These are phyloP conservation scores for Sogatella furcifera DNA, from an alignment of 1,140 invertebrate genomes.

Conservation along the genomic window DNA sequence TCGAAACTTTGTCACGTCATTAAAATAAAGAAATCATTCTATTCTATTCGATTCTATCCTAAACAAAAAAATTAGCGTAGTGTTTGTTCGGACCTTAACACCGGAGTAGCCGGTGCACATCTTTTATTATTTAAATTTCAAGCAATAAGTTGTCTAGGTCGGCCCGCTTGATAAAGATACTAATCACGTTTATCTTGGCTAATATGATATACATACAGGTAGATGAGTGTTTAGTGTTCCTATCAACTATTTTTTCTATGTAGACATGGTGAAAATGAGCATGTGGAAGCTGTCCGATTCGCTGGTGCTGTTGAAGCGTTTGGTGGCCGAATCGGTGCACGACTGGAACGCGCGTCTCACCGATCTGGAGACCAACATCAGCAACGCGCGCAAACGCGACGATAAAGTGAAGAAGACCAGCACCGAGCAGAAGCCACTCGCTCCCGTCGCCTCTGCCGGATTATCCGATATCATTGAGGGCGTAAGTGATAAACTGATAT, in stretches of 20 bases:
- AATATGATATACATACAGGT: too few species aligned
- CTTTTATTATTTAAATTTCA: too few species aligned
- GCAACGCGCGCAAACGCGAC: constrained; percentile 5
- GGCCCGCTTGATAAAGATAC: too few species aligned
- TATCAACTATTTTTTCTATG: constrained; percentile 27
- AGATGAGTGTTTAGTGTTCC: too few species aligned
- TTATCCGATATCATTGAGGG: constrained; percentile 21
- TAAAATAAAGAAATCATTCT: too few species aligned
- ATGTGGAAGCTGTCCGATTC: constrained; percentile 47
- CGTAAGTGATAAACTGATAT: constrained; percentile 4
- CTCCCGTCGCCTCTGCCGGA: not conserved
- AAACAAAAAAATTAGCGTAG: too few species aligned
- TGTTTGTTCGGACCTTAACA: too few species aligned
- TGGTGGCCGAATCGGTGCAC: constrained; percentile 50
- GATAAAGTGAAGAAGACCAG: constrained; percentile 12
- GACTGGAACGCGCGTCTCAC: constrained; percentile 52
- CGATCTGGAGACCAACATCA: constrained; percentile 7
- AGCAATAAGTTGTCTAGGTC: too few species aligned
- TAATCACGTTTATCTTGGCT: too few species aligned
- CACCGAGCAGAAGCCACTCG: not conserved
- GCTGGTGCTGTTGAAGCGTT: constrained; percentile 48
- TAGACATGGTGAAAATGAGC: constrained; percentile 18
- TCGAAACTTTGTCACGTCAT: too few species aligned
- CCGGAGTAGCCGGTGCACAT: too few species aligned
- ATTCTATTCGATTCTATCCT: too few species aligned